Percentiles rank a stretch among this genome's conserved stretches.
Conservation (phyloP, 2,797 vertebrate genomes). For the Chloroceryle inda region DNA sequence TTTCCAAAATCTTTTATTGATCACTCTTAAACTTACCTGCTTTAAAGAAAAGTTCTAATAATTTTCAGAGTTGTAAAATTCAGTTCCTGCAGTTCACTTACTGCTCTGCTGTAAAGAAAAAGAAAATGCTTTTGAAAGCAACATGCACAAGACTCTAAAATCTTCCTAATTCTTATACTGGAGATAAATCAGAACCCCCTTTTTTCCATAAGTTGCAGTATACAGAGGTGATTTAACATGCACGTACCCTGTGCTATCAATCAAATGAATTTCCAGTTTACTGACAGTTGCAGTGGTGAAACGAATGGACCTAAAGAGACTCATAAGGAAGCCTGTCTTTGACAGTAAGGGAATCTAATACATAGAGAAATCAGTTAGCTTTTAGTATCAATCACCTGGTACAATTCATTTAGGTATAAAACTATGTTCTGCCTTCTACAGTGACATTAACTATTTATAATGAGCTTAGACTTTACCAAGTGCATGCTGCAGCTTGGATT, state of each 20-base stretch:
- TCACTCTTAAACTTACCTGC: neutral
- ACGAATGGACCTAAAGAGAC: neutral
- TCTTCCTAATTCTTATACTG: neutral
- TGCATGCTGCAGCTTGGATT: neutral
- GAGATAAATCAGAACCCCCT: neutral
- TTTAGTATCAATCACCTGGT: neutral
- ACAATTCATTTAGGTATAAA: neutral
- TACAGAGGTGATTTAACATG: neutral
- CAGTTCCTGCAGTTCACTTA: neutral
- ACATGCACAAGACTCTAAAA: neutral
- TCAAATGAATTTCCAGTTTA: neutral
- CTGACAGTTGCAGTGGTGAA: neutral
- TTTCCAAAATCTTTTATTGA: neutral
- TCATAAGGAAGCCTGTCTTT: neutral
- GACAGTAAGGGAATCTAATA: neutral
- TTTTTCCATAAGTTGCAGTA: neutral
- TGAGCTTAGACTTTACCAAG: neutral
- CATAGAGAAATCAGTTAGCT: neutral
- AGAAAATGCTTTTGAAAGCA: neutral
- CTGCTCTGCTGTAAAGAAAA: neutral
- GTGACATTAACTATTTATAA: neutral
- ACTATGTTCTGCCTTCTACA: neutral
- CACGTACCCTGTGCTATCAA: neutral
- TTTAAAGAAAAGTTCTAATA: neutral
- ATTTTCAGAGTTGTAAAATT: conserved; percentile 19